Evolutionary conservation across 2,797 vertebrate species (phyloP), one percentile per base, ranked within the genome.

Genomic region (Coccyzus lansbergi): DNA sequence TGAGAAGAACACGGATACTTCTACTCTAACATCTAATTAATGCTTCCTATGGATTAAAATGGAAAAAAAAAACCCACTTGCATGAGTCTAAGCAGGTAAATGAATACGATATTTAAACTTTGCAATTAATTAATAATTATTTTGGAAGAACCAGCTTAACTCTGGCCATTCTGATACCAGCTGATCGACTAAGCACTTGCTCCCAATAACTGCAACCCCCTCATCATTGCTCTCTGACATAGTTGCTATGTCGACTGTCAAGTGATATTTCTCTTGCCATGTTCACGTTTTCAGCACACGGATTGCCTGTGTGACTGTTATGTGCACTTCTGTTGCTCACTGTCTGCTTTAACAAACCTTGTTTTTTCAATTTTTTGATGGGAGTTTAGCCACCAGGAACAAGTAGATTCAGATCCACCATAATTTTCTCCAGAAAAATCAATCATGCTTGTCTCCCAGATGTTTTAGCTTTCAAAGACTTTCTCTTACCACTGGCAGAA

Each of bases 11-110:
- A 63, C 64, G 65, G 44, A 34, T 63, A 67, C 46, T 85, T 83
- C 33, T 53, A 17, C 75, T 84, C n/a, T 24, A 26, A 7, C 29
- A 15, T 63, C 90, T 86, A 92, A 95, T 96, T 94, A 96, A 87
- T 76, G 60, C 59, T 92, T 93, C 85, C 49, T 72, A 52, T 85
- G 79, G 64, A 88, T 88, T 89, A 94, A 90, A 89, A 29, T 64
- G 55, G 38, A 25, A 38, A 58, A 40, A 3, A 4, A 29, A 74
- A 0, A 7, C 19, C 19, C 17, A 69, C 69, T 67, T 49, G 40
- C 65, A 10, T 55, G 86, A 24, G 40, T 93, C 49, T 70, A 77
- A 93, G 69, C 58, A 81, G 42, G 36, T 76, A 76, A 65, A 95
- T 60, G 18, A 68, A 68, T 63, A 83, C 69, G 44, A 17, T 72